These are phyloP conservation scores for Drosophila helvetica DNA, from an alignment of 2,888 invertebrate genomes.

Conservation along the genomic window DNA sequence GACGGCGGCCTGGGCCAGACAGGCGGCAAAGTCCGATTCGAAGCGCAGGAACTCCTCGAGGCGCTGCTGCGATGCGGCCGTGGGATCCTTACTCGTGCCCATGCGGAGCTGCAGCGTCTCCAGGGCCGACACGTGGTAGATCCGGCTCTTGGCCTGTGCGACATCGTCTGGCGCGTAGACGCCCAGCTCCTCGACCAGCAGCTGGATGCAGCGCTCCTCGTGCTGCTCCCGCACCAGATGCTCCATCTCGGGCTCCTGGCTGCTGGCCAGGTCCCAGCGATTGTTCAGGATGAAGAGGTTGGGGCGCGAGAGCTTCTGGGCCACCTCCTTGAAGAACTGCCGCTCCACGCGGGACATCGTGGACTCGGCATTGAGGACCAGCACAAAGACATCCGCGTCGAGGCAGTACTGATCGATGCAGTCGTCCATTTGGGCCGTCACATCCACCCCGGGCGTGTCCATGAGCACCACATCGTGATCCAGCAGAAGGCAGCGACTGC, in stretches of 20 bases:
- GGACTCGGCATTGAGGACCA: constrained; percentile 99
- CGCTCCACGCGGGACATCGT: constrained; percentile 99
- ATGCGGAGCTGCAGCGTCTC: constrained; percentile 88
- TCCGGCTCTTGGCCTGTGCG: constrained; percentile 92
- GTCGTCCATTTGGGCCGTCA: constrained; percentile 97
- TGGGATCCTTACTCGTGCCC: constrained; percentile 12
- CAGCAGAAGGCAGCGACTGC: constrained; percentile 94
- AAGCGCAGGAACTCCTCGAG: constrained; percentile 99
- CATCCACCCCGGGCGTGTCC: constrained; percentile 99
- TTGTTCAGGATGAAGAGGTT: constrained; percentile 99
- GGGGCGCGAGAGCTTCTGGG: constrained; percentile 96
- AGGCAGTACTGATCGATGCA: constrained; percentile 99
- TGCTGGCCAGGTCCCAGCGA: constrained; percentile 99
- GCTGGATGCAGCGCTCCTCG: constrained; percentile 95
- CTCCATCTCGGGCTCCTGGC: constrained; percentile 91
- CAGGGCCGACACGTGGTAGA: constrained; percentile 99
- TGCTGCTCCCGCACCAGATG: constrained; percentile 95
- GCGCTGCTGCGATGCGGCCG: constrained; percentile 91
- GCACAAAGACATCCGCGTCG: constrained; percentile 99
- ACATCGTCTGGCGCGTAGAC: constrained; percentile 90
- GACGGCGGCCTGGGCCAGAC: constrained; percentile 98
- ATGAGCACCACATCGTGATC: constrained; percentile 99
- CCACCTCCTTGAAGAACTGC: constrained; percentile 99
- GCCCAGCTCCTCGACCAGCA: constrained; percentile 96
- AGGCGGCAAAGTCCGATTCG: constrained; percentile 98